Base-by-base conservation (phyloP, 2,797 vertebrate species). In the Oryzias sinensis region DNA sequence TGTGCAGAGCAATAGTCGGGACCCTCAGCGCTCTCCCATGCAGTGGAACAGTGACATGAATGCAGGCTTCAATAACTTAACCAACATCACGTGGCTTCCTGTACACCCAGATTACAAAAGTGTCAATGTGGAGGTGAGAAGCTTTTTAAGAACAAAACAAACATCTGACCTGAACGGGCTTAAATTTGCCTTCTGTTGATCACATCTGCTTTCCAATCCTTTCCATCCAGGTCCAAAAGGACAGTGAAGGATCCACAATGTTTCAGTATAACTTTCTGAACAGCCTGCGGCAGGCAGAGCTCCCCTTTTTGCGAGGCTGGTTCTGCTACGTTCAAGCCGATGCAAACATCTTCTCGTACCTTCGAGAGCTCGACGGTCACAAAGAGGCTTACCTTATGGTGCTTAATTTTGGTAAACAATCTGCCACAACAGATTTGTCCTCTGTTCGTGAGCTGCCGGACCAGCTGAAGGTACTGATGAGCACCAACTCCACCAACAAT, bases 21-120 rank as follows among this genome's bases (percentile, higher is more conserved):
- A 95, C 67, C 87, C 93, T 51, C 84, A 91, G 79, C 93, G 97
- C 65, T 93, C 96, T 14, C 97, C 96, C 1, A 98, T 99, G 97
- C 97, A 98, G 85, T 99, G 97, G 97, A 93, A 87, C 17, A 68
- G 54, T 20, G 72, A 54, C 14, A 27, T 56, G 41, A 93, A 96
- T 1, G 94, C 95, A 57, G 97, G 96, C 20, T 99, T 99, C 75
- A 97, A 91, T 62, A 67, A 63, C 33, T 78, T 63, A 53, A 69
- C 63, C 61, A 95, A 87, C 66, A 60, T 58, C 29, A 96, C 91
- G 40, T 99, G 97, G 97, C 68, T 97, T 70, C 93, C 95, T 4
- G 66, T 94, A 9, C 91, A 92, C 68, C 82, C 92, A 0, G 68
- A 96, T 76, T 96, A 94, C 70, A 13, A 33, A 13, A 90, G 70